Conservation (phyloP, 2,113 vertebrate genomes). For the Synchiropus splendidus region DNA sequence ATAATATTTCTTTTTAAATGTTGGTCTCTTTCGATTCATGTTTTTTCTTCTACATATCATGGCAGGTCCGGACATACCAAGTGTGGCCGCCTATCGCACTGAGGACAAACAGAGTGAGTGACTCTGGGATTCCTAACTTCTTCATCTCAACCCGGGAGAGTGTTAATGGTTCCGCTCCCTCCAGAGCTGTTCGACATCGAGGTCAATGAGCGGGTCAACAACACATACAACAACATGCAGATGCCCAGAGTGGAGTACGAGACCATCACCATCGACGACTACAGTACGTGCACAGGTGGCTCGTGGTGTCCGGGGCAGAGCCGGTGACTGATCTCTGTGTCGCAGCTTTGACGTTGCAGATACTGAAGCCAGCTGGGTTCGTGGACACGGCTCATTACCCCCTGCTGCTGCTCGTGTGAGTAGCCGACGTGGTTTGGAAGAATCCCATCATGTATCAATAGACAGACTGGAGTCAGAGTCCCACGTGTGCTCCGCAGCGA, state of each 20-base stretch:
- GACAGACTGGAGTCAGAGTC: neutral
- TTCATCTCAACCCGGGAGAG: no score
- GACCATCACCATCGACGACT: conserved; percentile 77
- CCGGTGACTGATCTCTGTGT: conserved; percentile 1
- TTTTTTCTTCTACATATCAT: conserved; percentile 18
- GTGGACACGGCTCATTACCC: conserved; percentile 76
- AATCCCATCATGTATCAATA: no score
- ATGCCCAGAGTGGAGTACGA: conserved; percentile 82
- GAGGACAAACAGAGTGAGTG: conserved; percentile 77
- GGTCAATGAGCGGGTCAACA: conserved; percentile 74
- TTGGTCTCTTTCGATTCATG: neutral
- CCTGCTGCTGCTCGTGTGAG: conserved; percentile 88
- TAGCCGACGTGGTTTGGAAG: no score
- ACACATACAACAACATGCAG: conserved; percentile 72
- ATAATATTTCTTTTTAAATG: neutral
- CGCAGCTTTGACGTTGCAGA: conserved; percentile 81
- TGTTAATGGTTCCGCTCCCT: conserved; percentile 3
- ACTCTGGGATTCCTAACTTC: no score
- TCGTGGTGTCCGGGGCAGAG: neutral
- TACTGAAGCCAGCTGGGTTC: conserved; percentile 87
- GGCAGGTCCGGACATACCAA: conserved; percentile 82
- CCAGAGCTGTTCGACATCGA: conserved; percentile 83
- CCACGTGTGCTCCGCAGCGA: conserved; percentile 62
- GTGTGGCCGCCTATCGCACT: conserved; percentile 77
- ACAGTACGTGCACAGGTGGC: conserved; percentile 68